Conservation (phyloP, 1,140 invertebrate genomes). For the Diorhabda sublineata region DNA sequence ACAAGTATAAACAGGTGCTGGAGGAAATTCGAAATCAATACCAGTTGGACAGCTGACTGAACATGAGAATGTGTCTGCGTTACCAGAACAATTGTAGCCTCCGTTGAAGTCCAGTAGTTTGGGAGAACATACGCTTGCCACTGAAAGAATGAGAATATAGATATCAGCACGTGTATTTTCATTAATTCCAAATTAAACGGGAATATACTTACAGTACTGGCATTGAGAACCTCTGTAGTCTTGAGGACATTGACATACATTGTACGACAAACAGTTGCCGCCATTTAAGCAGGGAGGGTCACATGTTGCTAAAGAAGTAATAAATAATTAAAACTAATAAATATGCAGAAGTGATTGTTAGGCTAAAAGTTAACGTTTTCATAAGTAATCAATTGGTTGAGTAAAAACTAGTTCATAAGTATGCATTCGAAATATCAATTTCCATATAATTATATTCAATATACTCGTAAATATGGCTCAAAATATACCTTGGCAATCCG, state of each 20-base stretch:
- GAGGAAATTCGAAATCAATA: conserved; percentile 56
- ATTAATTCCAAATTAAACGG: not conserved
- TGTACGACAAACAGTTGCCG: conserved; percentile 68
- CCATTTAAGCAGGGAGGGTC: conserved; percentile 70
- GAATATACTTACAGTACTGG: conserved; percentile 65
- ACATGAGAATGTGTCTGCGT: conserved; percentile 59
- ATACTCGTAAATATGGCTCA: not conserved
- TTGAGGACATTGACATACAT: conserved; percentile 71
- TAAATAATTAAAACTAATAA: not conserved
- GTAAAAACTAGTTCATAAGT: too few relatives aligned
- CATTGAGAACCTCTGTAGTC: conserved; percentile 69
- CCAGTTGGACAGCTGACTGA: conserved; percentile 62
- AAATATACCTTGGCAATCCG: conserved; percentile 60
- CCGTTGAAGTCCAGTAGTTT: conserved; percentile 69
- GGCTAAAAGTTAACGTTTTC: not conserved
- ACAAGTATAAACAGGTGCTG: conserved; percentile 64
- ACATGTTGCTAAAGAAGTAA: conserved; percentile 59
- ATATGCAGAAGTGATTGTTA: not conserved
- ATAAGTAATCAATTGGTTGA: not conserved
- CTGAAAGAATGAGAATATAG: conserved; percentile 45
- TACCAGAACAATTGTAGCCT: conserved; percentile 63
- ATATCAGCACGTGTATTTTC: not conserved
- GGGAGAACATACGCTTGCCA: conserved; percentile 54
- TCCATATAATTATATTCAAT: too few relatives aligned
- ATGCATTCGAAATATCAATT: too few relatives aligned